These are phyloP conservation scores for Amazona vittata DNA, from an alignment of 2,113 vertebrate genomes.

Conservation along the genomic window DNA sequence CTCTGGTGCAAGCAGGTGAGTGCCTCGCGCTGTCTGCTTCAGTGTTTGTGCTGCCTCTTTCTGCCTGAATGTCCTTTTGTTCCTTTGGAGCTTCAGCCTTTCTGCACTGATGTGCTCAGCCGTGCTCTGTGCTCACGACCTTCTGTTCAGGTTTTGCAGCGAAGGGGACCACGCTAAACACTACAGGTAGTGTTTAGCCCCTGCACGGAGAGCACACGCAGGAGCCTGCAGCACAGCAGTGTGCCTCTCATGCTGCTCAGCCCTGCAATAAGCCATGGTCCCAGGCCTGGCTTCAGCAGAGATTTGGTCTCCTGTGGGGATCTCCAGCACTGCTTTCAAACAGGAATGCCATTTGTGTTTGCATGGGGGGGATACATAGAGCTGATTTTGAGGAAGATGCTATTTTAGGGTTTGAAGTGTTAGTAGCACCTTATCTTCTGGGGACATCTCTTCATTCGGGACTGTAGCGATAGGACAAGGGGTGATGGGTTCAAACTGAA, in stretches of 20 bases:
- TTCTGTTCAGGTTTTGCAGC: not conserved
- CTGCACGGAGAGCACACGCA: accelerated
- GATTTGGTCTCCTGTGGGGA: not conserved
- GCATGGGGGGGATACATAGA: not conserved
- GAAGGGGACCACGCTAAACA: not conserved
- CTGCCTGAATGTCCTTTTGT: not conserved
- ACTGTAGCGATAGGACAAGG: not conserved
- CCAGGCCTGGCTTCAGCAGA: not conserved
- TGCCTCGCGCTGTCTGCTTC: not conserved
- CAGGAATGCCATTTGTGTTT: accelerated
- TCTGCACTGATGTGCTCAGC: not conserved
- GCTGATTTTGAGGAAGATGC: not conserved
- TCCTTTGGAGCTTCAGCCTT: not conserved
- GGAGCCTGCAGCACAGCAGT: not conserved
- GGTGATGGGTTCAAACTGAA: not conserved
- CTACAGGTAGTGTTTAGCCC: not conserved
- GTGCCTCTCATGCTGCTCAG: accelerated
- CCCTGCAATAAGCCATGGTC: not conserved
- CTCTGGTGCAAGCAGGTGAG: slow-evolving; percentile 46
- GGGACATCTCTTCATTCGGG: not conserved
- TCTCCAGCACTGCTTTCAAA: not conserved
- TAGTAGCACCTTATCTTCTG: not conserved
- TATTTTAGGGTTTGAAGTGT: not conserved
- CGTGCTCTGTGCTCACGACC: not conserved
- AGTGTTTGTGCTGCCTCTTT: not conserved